These are phyloP conservation scores for Neomorphus geoffroyi DNA, from an alignment of 2,797 vertebrate genomes.

Conservation along the genomic window DNA sequence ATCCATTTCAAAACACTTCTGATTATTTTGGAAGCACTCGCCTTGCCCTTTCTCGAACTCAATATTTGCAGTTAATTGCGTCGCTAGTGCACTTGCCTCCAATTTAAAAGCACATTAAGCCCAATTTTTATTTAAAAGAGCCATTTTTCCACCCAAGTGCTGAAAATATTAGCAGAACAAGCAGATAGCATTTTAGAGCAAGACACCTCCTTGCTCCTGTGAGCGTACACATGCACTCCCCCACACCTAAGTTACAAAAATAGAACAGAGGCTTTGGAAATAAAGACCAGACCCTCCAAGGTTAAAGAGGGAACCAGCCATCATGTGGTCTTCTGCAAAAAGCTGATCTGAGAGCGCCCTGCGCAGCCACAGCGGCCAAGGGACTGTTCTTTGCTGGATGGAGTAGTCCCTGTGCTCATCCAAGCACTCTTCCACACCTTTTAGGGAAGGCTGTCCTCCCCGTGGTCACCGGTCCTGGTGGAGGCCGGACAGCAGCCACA, in stretches of 20 bases:
- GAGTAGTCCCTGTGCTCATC: not conserved
- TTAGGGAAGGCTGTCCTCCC: not conserved
- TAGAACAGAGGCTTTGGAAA: not conserved
- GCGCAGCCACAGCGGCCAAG: not conserved
- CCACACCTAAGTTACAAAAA: not conserved
- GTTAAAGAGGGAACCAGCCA: not conserved
- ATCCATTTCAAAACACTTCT: slow-evolving; percentile 63
- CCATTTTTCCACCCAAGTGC: not conserved
- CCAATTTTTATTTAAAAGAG: slow-evolving; percentile 54
- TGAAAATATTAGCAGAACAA: slow-evolving; percentile 4
- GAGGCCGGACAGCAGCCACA: not conserved
- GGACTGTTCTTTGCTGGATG: not conserved
- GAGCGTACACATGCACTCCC: fast-evolving
- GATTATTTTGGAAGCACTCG: slow-evolving; percentile 64
- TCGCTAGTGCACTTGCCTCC: slow-evolving; percentile 50
- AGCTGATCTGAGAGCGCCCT: not conserved
- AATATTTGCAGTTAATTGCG: slow-evolving; percentile 65
- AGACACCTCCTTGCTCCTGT: not conserved
- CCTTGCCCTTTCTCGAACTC: slow-evolving; percentile 52
- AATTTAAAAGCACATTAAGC: slow-evolving; percentile 61
- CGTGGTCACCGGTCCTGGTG: not conserved
- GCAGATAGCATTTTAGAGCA: not conserved
- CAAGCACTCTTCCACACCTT: not conserved
- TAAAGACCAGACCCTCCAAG: not conserved
- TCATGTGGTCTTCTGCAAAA: not conserved